These are phyloP conservation scores for Disparrhopalites patrizii DNA, from an alignment of 2,888 invertebrate species.

Conservation along the genomic window DNA sequence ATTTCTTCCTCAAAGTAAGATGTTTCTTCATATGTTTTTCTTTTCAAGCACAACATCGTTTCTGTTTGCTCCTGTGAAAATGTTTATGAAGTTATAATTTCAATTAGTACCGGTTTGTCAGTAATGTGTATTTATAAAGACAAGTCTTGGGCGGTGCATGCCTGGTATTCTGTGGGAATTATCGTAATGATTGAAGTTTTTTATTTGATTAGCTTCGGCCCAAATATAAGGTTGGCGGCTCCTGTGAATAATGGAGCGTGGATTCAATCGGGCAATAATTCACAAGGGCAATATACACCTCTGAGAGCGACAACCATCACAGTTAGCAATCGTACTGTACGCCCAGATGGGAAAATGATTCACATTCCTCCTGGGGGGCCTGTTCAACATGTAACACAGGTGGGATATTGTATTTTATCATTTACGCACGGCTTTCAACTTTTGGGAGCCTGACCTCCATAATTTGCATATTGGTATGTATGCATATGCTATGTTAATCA, in stretches of 20 bases:
- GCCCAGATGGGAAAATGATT: conserved; percentile 46
- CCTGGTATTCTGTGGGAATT: neutral
- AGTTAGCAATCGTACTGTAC: conserved; percentile 36
- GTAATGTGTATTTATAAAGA: neutral
- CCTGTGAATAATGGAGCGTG: conserved; percentile 47
- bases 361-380: conserved; percentile 44
- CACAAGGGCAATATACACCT: conserved; percentile 30
- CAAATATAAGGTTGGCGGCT: conserved; percentile 37
- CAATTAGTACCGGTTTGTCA: neutral
- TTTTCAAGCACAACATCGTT: neutral
- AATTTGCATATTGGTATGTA: too few relatives aligned
- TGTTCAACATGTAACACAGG: conserved; percentile 46
- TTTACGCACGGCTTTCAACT: too few relatives aligned
- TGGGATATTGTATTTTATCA: too few relatives aligned
- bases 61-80: neutral
- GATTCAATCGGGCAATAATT: conserved; percentile 38
- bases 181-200: neutral
- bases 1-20: conserved; percentile 44
- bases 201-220: conserved; percentile 34
- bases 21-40: neutral
- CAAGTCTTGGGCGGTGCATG: too few relatives aligned
- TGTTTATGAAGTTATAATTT: neutral
- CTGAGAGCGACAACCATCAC: conserved; percentile 44
- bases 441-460: too few relatives aligned
- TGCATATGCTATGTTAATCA: conserved; percentile 11